Base-by-base conservation (phyloP, 2,113 vertebrate genomes). In the Rhipidura dahli region DNA sequence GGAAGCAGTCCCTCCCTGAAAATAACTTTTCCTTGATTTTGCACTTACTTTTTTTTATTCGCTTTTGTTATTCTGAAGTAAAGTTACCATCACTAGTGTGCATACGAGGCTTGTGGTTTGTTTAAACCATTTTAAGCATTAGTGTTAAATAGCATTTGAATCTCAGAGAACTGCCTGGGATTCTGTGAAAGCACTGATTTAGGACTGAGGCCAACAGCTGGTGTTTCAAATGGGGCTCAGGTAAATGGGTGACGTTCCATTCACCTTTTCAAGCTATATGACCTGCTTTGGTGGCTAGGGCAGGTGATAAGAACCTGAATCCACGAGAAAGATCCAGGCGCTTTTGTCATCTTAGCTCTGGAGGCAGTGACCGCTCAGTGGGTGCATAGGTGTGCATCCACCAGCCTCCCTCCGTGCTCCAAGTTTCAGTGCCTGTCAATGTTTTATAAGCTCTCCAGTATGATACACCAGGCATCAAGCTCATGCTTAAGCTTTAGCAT, bases 311-410 rank as follows among this genome's bases (percentile, higher is more conserved):
- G 45, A n/a, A 31, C 23, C 64, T 42, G 24, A 83, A 83, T 81
- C 61, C 19, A 51, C 16, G 22, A 35, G 35, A 56, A 68, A 65
- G 31, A 61, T 82, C 26, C 33, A 35, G 47, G 65, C 13, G 17
- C 59, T 71, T 80, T 89, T 91, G n/a, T 51, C 31, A 76, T 53
- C 33, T 17, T 49, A 40, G n/a, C 37, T 73, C 39, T 69, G 64
- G 50, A 50, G 37, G 37, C 37, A 50, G 15, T 7, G 7, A 6
- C 15, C 0, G 0, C 33, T 64, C 24, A 16, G n/a, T 45, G n/a
- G 54, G n/a, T 69, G 35, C 10, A 3, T 4, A 53, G 0, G 1
- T 37, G 27, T 72, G 21, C 14, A 19, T 70, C 19, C 45, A 49
- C n/a, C 31, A 80, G 3, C 37, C 6, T 65, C 68, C 22, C 12